A percentile compares a stretch with the other conserved stretches of the same genome.
Evolutionary conservation across 2,888 invertebrate genomes (phyloP).

Genomic region (Choristoneura rosaceana): DNA sequence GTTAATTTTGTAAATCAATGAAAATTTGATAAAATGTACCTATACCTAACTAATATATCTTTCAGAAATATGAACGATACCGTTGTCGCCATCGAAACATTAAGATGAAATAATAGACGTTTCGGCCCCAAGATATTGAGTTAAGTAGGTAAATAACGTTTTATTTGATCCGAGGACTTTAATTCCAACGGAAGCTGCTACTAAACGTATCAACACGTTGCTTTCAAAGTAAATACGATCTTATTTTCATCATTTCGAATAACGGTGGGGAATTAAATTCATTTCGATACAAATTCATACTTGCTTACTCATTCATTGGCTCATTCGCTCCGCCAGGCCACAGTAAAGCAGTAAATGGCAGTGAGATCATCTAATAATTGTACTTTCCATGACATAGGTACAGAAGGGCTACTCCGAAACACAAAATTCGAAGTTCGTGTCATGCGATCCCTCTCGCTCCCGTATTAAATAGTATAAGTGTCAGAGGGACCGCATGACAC

Average conservation of each 20-base stretch:
- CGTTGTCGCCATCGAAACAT: constrained; percentile 36
- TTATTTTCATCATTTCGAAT: constrained; percentile 70
- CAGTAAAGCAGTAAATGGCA: not conserved
- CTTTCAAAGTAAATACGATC: constrained; percentile 73
- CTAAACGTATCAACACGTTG: constrained; percentile 76
- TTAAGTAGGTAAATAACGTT: constrained; percentile 43
- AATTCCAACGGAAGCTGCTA: constrained; percentile 69
- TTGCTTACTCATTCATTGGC: constrained; percentile 27
- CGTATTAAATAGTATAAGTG: too few relatives aligned
- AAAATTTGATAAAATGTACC: too few relatives aligned
- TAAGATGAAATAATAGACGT: constrained; percentile 40
- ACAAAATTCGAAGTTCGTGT: too few relatives aligned
- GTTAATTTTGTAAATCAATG: too few relatives aligned
- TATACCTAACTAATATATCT: not conserved
- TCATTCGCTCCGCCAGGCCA: not conserved
- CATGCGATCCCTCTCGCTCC: too few relatives aligned
- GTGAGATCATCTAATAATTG: too few relatives aligned
- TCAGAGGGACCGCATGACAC: too few relatives aligned
- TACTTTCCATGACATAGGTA: too few relatives aligned
- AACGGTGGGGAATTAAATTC: constrained; percentile 63
- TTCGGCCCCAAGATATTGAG: constrained; percentile 29
- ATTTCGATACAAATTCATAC: constrained; percentile 43
- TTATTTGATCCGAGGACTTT: constrained; percentile 54
- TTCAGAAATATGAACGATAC: constrained; percentile 25
- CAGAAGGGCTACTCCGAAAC: too few relatives aligned